Conservation (phyloP, 1,140 invertebrate genomes). For the Muscidifurax raptorellus region DNA sequence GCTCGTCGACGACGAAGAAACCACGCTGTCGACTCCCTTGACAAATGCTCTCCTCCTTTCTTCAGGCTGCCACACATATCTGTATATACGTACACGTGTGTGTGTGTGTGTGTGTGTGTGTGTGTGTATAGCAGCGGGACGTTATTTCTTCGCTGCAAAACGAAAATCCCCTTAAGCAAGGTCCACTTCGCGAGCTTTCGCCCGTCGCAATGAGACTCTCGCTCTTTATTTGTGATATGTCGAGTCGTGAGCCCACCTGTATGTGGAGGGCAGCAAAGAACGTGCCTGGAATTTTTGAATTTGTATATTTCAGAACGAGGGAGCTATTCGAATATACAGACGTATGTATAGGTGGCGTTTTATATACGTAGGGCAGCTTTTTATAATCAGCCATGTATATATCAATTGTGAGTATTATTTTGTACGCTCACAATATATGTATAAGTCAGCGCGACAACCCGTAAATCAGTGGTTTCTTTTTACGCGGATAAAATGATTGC, state of each 20-base stretch:
- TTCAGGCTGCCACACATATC: background rate
- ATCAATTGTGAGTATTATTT: too few relatives aligned
- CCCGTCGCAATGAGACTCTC: background rate
- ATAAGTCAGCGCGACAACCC: too few relatives aligned
- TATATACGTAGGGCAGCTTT: too few relatives aligned
- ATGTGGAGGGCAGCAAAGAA: too few relatives aligned
- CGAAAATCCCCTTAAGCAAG: conserved; percentile 42
- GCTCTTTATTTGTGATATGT: conserved; percentile 17
- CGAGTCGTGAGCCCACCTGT: background rate
- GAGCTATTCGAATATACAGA: too few relatives aligned
- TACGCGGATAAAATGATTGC: too few relatives aligned
- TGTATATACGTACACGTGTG: background rate
- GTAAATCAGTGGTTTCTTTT: too few relatives aligned
- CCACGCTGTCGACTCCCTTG: conserved; percentile 11
- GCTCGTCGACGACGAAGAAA: background rate
- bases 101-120: too few relatives aligned
- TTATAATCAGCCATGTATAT: too few relatives aligned
- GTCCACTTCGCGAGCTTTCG: conserved; percentile 39
- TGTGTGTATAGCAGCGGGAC: background rate
- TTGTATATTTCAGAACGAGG: background rate
- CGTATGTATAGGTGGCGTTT: too few relatives aligned
- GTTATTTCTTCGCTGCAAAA: conserved; percentile 32
- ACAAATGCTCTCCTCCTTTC: conserved; percentile 27
- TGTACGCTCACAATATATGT: too few relatives aligned
- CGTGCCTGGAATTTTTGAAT: conserved; percentile 14